These are phyloP conservation scores for Peromyscus nudipes DNA, from an alignment of 2,797 vertebrate genomes.

Conservation along the genomic window DNA sequence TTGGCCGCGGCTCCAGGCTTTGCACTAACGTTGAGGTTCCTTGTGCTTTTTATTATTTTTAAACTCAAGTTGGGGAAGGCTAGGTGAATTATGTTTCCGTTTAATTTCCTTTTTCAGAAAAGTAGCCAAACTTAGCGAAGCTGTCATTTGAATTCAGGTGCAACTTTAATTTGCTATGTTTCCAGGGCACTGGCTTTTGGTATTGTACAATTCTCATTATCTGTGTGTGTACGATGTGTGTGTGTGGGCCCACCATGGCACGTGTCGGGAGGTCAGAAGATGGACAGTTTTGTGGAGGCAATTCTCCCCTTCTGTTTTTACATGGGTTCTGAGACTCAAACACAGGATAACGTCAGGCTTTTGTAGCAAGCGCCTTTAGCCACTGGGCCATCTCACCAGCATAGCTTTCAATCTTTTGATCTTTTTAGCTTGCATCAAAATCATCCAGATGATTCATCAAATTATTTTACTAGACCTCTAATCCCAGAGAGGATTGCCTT, in stretches of 20 bases:
- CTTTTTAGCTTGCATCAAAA: neutral
- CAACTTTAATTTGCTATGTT: slow-evolving; percentile 1
- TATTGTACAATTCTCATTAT: neutral
- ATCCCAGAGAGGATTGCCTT: neutral
- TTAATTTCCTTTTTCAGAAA: slow-evolving; percentile 62
- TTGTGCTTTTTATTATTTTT: slow-evolving; percentile 29
- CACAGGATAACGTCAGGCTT: neutral
- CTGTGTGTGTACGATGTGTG: neutral
- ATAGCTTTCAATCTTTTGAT: neutral
- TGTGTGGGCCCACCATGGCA: neutral
- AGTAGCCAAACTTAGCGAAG: slow-evolving; percentile 10
- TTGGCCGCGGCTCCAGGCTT: slow-evolving; percentile 53
- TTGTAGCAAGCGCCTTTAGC: neutral
- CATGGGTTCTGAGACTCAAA: neutral
- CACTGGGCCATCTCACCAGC: neutral
- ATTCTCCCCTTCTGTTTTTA: neutral
- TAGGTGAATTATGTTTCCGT: slow-evolving; percentile 60
- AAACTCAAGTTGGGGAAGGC: slow-evolving; percentile 45
- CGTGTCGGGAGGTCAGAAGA: neutral
- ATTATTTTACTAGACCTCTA: neutral
- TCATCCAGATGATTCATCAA: neutral
- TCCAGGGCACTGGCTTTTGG: neutral
- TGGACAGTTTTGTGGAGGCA: neutral
- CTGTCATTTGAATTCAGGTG: slow-evolving; percentile 10
- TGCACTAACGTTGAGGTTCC: slow-evolving; percentile 61